These are phyloP conservation scores for Calameuta idolon DNA, from an alignment of 2,888 invertebrate species.

Conservation along the genomic window DNA sequence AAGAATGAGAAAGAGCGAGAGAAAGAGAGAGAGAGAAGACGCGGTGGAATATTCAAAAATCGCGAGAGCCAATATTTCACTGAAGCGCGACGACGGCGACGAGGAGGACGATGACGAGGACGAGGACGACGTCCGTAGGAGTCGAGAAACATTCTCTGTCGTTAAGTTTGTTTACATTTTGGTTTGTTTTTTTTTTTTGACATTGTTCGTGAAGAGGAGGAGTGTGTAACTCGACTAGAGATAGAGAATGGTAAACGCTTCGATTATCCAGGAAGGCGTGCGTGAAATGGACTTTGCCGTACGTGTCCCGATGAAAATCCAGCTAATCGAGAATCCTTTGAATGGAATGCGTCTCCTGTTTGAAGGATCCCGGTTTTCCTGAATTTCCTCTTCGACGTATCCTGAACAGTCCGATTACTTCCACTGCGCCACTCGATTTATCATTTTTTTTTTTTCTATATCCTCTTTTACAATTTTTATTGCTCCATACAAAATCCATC, in stretches of 20 bases:
- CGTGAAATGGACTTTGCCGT: constrained; percentile 23
- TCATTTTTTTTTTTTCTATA: constrained; percentile 23
- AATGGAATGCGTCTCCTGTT: constrained; percentile 21
- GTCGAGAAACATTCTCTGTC: constrained; percentile 9
- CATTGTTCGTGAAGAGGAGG: not conserved
- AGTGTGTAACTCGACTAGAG: not conserved
- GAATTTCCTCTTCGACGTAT: constrained; percentile 32
- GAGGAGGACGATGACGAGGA: constrained; percentile 10
- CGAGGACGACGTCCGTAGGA: constrained; percentile 12
- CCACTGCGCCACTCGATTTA: constrained; percentile 16
- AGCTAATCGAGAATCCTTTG: constrained; percentile 26
- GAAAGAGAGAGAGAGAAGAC: not conserved
- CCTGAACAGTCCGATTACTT: constrained; percentile 29
- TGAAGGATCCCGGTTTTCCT: constrained; percentile 33
- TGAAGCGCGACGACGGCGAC: constrained; percentile 11
- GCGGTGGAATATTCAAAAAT: constrained; percentile 27
- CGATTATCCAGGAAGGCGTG: constrained; percentile 2
- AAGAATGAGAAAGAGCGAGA: no score
- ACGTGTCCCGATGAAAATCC: constrained; percentile 39
- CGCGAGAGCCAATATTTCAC: constrained; percentile 20
- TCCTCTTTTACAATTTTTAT: constrained; percentile 56
- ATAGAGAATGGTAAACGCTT: constrained; percentile 10
- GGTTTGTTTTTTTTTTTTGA: not conserved
- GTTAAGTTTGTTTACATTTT: constrained; percentile 13
- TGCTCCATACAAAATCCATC: constrained; percentile 55